A percentile compares a stretch with the other conserved stretches of the same genome.
Conservation (phyloP, 1,140 invertebrate genomes). For the Trissolcus basalis region DNA sequence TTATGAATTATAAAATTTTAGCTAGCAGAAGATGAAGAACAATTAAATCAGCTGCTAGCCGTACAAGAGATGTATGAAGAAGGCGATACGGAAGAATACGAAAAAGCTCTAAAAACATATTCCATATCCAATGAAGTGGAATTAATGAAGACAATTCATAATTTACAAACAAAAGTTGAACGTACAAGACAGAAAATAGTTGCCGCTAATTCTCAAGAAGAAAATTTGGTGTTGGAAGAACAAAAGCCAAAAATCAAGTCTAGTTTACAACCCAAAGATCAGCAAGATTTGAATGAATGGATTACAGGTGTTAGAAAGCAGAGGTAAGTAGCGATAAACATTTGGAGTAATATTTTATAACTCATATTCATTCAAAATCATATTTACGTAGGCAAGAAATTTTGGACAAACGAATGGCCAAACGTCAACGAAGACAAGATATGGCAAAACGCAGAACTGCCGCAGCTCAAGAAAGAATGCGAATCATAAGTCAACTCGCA, state of each 20-base stretch:
- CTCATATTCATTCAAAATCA: too few species aligned
- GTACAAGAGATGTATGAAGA: constrained; percentile 87
- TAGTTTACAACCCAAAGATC: constrained; percentile 78
- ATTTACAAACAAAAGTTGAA: constrained; percentile 85
- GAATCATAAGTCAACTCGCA: constrained; percentile 92
- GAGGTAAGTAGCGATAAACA: constrained; percentile 73
- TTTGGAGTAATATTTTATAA: too few species aligned
- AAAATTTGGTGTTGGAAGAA: constrained; percentile 80
- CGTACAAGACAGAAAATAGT: constrained; percentile 87
- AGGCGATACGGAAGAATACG: constrained; percentile 85
- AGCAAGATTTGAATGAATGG: constrained; percentile 83
- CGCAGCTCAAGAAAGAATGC: constrained; percentile 94
- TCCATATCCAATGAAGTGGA: constrained; percentile 79
- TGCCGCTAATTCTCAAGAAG: constrained; percentile 81
- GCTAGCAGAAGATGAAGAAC: constrained; percentile 91
- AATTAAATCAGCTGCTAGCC: constrained; percentile 85
- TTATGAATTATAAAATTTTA: too few species aligned
- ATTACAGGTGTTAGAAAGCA: constrained; percentile 80
- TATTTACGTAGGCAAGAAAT: constrained; percentile 77
- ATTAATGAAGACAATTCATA: constrained; percentile 85
- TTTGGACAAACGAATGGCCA: constrained; percentile 80
- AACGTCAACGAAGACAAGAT: constrained; percentile 88
- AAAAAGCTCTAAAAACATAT: constrained; percentile 80
- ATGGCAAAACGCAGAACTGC: constrained; percentile 92
- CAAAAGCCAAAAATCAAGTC: constrained; percentile 76